A percentile compares a stretch with the other conserved stretches of the same genome.
phyloP scores from a whole-genome alignment of 2,888 invertebrate species.

The Malthinus seriepunctatus region DNA sequence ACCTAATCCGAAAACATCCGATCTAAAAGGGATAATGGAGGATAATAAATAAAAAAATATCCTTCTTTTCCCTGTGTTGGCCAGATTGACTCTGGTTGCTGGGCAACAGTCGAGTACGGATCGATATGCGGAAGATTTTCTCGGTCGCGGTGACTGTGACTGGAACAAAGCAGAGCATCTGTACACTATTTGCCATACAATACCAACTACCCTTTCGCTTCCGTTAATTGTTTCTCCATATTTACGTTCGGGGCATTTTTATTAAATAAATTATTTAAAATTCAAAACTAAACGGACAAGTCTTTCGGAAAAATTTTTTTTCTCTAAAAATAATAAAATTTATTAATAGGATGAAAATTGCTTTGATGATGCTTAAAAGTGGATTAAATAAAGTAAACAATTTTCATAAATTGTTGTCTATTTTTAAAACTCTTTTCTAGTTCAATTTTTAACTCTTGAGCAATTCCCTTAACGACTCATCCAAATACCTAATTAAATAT shows the following conservation, averaged over 20 bases:
- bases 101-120: slow-evolving; percentile 59
- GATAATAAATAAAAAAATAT: slow-evolving; percentile 57
- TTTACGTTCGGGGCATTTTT: not conserved
- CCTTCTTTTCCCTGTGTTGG: slow-evolving; percentile 55
- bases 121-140: slow-evolving; percentile 59
- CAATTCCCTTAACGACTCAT: too few species aligned
- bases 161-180: slow-evolving; percentile 40
- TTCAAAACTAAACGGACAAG: not conserved
- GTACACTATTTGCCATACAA: slow-evolving; percentile 25
- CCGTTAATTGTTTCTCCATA: slow-evolving; percentile 6
- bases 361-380: too few species aligned
- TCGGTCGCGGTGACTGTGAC: slow-evolving; percentile 45
- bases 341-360: too few species aligned
- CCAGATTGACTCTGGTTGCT: slow-evolving; percentile 63
- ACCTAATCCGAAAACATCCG: slow-evolving; percentile 44
- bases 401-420: too few species aligned
- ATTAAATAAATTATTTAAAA: not conserved
- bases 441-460: too few species aligned
- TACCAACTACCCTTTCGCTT: slow-evolving; percentile 15
- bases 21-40: slow-evolving; percentile 52
- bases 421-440: too few species aligned
- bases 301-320: too few species aligned
- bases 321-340: too few species aligned
- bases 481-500: too few species aligned
- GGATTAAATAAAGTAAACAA: too few species aligned